Conservation (phyloP, 2,888 invertebrate genomes). For the Cataglyphis cursor region DNA sequence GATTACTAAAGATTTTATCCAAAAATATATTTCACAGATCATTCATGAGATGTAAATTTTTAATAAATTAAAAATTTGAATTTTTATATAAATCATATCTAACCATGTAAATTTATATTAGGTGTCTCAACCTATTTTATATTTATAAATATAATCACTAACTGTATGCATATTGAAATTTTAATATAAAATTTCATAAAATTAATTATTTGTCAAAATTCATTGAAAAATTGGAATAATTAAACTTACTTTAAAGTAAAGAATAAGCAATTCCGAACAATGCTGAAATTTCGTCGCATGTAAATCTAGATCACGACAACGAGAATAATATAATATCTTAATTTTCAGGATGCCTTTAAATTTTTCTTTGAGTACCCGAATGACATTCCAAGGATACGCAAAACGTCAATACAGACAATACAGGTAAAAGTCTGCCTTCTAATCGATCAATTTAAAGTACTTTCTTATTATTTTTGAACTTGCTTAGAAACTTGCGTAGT, state of each 20-base stretch:
- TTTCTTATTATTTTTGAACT: constrained; percentile 27
- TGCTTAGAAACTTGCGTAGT: background rate
- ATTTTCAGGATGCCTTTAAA: background rate
- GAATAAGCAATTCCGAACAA: background rate
- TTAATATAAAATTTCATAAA: constrained; percentile 1
- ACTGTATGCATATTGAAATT: background rate
- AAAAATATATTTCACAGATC: background rate
- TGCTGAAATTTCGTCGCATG: background rate
- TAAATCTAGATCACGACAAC: background rate
- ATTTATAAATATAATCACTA: background rate
- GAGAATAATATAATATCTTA: background rate
- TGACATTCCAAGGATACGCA: background rate
- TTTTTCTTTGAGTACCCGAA: background rate
- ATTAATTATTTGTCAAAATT: background rate
- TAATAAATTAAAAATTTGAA: background rate
- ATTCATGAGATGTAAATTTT: background rate
- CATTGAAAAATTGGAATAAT: background rate
- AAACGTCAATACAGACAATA: constrained; percentile 8
- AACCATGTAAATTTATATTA: background rate
- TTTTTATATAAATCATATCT: background rate
- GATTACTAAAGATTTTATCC: background rate
- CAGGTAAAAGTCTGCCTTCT: constrained; percentile 27
- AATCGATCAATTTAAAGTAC: constrained; percentile 12
- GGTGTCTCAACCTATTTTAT: background rate
- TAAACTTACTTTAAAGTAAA: background rate